Conservation (phyloP, 2,797 vertebrate species). For the Apogon talboti region DNA sequence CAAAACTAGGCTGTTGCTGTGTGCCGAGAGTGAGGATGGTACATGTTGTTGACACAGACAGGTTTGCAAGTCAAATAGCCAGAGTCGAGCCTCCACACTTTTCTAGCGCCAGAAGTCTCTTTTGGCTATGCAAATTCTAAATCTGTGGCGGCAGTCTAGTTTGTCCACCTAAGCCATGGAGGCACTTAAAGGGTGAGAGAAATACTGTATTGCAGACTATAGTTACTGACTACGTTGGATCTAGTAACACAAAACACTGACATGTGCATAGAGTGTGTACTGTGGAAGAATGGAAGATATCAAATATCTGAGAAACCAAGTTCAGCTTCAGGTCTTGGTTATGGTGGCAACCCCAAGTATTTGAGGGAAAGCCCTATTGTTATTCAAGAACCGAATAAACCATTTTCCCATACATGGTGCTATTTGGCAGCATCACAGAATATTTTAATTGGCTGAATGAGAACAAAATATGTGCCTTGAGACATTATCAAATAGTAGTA, state of each 20-base stretch:
- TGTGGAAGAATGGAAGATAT: slow-evolving; percentile 52
- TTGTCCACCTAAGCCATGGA: slow-evolving; percentile 51
- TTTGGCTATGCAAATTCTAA: slow-evolving; percentile 82
- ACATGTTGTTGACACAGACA: slow-evolving; percentile 62
- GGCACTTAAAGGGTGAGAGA: slow-evolving; percentile 57
- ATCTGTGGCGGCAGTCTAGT: slow-evolving; percentile 57
- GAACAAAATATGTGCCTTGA: slow-evolving; percentile 46
- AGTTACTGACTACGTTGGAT: slow-evolving; percentile 44
- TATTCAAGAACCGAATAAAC: slow-evolving; percentile 56
- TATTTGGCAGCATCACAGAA: slow-evolving; percentile 35
- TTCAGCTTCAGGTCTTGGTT: slow-evolving; percentile 66
- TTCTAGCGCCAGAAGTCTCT: slow-evolving; percentile 53
- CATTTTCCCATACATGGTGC: slow-evolving; percentile 40
- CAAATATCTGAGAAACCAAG: slow-evolving; percentile 65
- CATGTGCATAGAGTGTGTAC: slow-evolving; percentile 40
- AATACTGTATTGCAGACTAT: slow-evolving; percentile 40
- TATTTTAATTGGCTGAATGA: slow-evolving; percentile 60
- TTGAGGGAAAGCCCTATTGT: slow-evolving; percentile 57
- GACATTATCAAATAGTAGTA: slow-evolving; percentile 63
- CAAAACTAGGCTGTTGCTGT: slow-evolving; percentile 40
- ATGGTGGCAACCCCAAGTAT: slow-evolving; percentile 57
- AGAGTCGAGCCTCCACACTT: slow-evolving; percentile 57
- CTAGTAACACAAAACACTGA: slow-evolving; percentile 51
- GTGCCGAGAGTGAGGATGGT: slow-evolving; percentile 50
- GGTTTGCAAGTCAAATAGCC: slow-evolving; percentile 83